A percentile compares a stretch with the other conserved stretches of the same genome.
These are phyloP conservation scores for Carlito syrichta DNA, from an alignment of 2,113 vertebrate species.

Conservation along the genomic window DNA sequence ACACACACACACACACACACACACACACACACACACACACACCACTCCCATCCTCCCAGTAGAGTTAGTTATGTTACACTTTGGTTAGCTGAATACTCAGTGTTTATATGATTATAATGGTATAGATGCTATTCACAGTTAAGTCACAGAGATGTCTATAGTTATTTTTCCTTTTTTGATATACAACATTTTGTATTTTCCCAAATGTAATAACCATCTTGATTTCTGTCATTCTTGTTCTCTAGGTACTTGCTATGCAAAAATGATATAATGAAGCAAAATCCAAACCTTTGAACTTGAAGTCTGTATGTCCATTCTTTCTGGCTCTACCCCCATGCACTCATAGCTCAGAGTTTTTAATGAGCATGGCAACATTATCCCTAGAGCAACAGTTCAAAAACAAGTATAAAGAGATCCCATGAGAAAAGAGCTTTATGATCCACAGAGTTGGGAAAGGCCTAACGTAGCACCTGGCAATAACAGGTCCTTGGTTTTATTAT, in stretches of 20 bases:
- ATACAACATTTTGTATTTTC: not conserved
- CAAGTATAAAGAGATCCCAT: not conserved
- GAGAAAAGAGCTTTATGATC: not conserved
- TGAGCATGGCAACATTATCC: not conserved
- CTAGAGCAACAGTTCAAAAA: constrained; percentile 2
- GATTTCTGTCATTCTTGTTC: not conserved
- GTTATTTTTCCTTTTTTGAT: not conserved
- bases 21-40: not conserved
- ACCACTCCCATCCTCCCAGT: rapidly evolving
- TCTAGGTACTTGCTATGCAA: not conserved
- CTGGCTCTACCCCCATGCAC: not conserved
- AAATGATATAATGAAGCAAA: not conserved
- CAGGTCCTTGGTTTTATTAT: not conserved
- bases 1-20: not conserved
- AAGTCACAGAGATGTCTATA: not conserved
- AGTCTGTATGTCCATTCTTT: not conserved
- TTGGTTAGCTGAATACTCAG: not conserved
- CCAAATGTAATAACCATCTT: not conserved
- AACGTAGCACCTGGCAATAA: not conserved
- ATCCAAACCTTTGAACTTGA: not conserved
- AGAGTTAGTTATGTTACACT: not conserved
- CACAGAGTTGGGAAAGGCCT: not conserved
- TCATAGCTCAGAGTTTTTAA: not conserved
- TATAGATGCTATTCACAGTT: not conserved
- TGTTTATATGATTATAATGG: not conserved